phyloP scores from a whole-genome alignment of 2,113 vertebrate genomes.

The Odontophorus gujanensis region DNA sequence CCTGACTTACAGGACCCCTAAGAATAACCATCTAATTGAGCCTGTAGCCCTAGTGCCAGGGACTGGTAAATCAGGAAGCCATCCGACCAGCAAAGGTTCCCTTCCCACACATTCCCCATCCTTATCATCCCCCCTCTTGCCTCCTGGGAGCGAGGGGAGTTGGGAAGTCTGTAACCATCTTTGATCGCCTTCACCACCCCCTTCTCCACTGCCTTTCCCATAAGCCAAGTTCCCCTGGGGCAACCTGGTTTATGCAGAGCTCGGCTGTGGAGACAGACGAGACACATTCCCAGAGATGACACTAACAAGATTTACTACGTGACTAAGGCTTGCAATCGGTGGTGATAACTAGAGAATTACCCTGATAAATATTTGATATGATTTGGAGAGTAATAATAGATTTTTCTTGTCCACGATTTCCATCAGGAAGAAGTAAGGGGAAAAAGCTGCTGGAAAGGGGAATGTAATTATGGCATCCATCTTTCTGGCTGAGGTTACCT shows the following conservation, averaged over 20 bases:
- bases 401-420: slow-evolving; percentile 68
- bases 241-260: background rate
- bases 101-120: background rate
- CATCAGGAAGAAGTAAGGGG: slow-evolving; percentile 35
- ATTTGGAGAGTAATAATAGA: slow-evolving; percentile 70
- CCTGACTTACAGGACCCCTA: background rate
- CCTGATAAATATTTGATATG: slow-evolving; percentile 75
- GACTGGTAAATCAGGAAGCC: background rate
- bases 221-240: slow-evolving; percentile 30
- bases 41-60: background rate
- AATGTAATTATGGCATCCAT: slow-evolving; percentile 52
- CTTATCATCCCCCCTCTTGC: rapidly evolving
- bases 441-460: slow-evolving; percentile 31
- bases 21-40: background rate
- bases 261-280: slow-evolving; percentile 23
- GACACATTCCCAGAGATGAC: slow-evolving; percentile 12
- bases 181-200: background rate
- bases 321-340: slow-evolving; percentile 49
- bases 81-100: background rate
- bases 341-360: slow-evolving; percentile 70
- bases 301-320: slow-evolving; percentile 60
- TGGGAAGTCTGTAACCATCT: background rate
- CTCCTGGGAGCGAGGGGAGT: background rate
- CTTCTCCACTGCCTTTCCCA: slow-evolving; percentile 1
- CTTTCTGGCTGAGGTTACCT: slow-evolving; percentile 44